phyloP scores from a whole-genome alignment of 2,888 invertebrate genomes.

The Philopedon plagiatum region DNA sequence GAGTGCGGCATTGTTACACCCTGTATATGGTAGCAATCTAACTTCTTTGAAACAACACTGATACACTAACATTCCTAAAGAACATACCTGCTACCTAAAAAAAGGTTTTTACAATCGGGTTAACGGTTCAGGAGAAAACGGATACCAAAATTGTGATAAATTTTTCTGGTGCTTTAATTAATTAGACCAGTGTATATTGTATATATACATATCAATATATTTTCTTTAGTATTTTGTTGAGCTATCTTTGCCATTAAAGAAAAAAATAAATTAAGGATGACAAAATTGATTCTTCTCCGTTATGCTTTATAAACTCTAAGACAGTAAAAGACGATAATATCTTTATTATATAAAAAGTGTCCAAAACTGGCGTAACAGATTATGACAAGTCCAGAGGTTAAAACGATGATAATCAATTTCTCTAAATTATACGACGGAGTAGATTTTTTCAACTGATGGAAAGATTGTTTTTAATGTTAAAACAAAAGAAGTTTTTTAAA shows the following conservation, averaged over 20 bases:
- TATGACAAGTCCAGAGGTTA: slow-evolving; percentile 7
- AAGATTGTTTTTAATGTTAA: neutral
- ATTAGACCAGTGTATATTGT: too few relatives aligned
- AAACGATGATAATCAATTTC: slow-evolving; percentile 14
- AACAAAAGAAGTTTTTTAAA: too few relatives aligned
- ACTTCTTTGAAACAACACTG: too few relatives aligned
- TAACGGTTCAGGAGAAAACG: too few relatives aligned
- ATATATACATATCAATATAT: too few relatives aligned
- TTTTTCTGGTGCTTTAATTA: too few relatives aligned
- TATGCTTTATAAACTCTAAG: neutral
- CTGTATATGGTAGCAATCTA: too few relatives aligned
- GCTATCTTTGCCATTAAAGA: neutral
- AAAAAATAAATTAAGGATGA: neutral
- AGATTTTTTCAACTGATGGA: neutral
- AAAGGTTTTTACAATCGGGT: too few relatives aligned
- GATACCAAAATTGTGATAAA: too few relatives aligned
- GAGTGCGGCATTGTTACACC: too few relatives aligned
- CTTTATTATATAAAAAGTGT: slow-evolving; percentile 14
- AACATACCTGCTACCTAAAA: too few relatives aligned
- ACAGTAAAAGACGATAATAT: slow-evolving; percentile 2
- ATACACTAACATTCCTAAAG: too few relatives aligned
- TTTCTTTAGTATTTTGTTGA: neutral
- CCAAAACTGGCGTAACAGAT: neutral
- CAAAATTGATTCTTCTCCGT: neutral
- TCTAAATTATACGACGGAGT: neutral